Conservation (phyloP, 2,797 vertebrate genomes). For the Aplochiton taeniatus region DNA sequence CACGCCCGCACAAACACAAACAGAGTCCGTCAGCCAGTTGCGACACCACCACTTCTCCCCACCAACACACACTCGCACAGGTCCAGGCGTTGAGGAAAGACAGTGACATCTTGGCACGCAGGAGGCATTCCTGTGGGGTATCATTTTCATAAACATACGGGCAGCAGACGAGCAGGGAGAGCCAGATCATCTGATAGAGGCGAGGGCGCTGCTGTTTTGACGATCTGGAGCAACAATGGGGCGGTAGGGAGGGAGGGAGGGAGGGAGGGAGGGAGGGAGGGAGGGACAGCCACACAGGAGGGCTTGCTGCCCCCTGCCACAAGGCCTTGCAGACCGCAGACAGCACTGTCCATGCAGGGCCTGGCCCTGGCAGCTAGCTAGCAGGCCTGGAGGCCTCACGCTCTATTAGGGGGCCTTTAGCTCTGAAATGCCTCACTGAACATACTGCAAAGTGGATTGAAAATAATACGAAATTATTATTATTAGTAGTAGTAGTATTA, state of each 20-base stretch:
- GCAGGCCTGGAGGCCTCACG: too few species aligned
- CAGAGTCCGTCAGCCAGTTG: too few species aligned
- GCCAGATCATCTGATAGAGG: slow-evolving; percentile 71
- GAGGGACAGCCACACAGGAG: too few species aligned
- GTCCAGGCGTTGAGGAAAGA: slow-evolving; percentile 71
- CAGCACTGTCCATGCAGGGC: neutral
- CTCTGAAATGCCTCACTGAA: too few species aligned
- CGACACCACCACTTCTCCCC: neutral
- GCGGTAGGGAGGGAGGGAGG: slow-evolving; percentile 35
- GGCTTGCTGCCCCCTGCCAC: too few species aligned
- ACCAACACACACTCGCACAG: slow-evolving; percentile 11
- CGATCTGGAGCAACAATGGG: slow-evolving; percentile 64
- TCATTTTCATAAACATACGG: slow-evolving; percentile 79
- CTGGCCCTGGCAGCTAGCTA: neutral
- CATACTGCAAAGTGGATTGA: too few species aligned
- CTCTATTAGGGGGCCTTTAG: too few species aligned
- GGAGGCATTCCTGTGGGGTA: slow-evolving; percentile 74
- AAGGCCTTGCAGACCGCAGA: too few species aligned
- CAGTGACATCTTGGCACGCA: slow-evolving; percentile 76
- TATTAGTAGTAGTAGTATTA: too few species aligned
- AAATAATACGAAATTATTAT: too few species aligned
- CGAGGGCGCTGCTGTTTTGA: slow-evolving; percentile 63
- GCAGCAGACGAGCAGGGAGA: slow-evolving; percentile 69
- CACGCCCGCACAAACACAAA: slow-evolving; percentile 41
- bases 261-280: slow-evolving; percentile 15